These are phyloP conservation scores for Mirounga angustirostris DNA, from an alignment of 2,113 vertebrate genomes.

Conservation along the genomic window DNA sequence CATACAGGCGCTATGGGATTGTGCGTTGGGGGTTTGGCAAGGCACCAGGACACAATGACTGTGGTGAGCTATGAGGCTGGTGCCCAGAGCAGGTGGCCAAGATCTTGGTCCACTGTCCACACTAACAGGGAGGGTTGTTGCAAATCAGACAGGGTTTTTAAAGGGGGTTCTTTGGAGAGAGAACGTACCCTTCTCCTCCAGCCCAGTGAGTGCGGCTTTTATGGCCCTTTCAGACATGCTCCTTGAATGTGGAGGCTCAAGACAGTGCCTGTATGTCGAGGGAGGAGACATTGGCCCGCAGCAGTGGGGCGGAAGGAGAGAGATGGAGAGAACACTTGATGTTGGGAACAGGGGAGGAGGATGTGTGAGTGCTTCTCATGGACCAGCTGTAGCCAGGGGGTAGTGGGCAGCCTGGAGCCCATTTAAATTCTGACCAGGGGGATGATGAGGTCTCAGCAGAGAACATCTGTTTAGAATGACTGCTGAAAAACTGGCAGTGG, in stretches of 20 bases:
- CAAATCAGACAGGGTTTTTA: neutral
- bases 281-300: neutral
- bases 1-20: rapidly evolving
- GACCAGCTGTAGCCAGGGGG: neutral
- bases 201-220: neutral
- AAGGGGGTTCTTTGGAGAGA: neutral
- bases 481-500: neutral
- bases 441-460: neutral
- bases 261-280: rapidly evolving
- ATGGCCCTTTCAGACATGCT: neutral
- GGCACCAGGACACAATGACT: rapidly evolving
- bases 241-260: no score
- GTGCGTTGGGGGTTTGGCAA: neutral
- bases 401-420: neutral
- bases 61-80: no score
- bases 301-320: neutral
- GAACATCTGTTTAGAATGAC: neutral
- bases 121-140: rapidly evolving
- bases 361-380: rapidly evolving
- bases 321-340: rapidly evolving
- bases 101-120: rapidly evolving
- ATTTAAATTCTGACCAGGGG: neutral
- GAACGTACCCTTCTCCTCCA: neutral
- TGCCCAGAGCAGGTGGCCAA: rapidly evolving
- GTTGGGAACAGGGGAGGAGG: neutral